These are phyloP conservation scores for Eustalomyia histrio DNA, from an alignment of 2,888 invertebrate species.

Conservation along the genomic window DNA sequence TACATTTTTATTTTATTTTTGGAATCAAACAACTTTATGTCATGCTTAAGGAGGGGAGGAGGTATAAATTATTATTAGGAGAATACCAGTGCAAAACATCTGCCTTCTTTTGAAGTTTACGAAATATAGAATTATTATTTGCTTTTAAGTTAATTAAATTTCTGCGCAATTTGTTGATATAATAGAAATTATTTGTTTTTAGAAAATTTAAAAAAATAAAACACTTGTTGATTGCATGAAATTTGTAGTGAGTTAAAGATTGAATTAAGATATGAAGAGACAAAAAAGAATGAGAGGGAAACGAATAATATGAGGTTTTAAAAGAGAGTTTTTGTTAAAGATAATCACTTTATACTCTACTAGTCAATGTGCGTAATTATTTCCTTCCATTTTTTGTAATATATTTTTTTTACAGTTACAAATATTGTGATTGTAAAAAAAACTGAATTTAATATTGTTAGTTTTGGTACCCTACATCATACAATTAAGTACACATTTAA, in stretches of 20 bases:
- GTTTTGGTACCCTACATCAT: neutral
- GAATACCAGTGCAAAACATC: neutral
- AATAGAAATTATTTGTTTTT: neutral
- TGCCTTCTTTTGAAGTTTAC: neutral
- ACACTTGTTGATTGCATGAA: slow-evolving; percentile 16
- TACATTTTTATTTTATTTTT: neutral
- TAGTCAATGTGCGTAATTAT: neutral
- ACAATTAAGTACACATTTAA: too few species aligned
- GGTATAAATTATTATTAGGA: neutral
- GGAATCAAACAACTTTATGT: neutral
- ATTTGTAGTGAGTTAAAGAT: neutral
- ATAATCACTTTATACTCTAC: neutral
- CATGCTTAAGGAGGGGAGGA: neutral
- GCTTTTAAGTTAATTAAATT: neutral
- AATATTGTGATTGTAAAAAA: neutral
- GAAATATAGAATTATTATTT: neutral
- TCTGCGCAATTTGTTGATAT: neutral
- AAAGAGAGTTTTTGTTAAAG: neutral
- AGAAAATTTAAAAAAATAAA: slow-evolving; percentile 4
- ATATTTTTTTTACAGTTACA: neutral
- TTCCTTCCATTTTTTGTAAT: slow-evolving; percentile 5
- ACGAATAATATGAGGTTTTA: neutral
- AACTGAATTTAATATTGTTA: neutral
- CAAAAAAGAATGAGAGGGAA: slow-evolving; percentile 1
- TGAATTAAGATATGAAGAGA: neutral